A percentile compares a stretch with the other conserved stretches of the same genome.
Evolutionary conservation across 2,797 vertebrate genomes (phyloP).

Genomic region (Hoplostethus atlanticus): DNA sequence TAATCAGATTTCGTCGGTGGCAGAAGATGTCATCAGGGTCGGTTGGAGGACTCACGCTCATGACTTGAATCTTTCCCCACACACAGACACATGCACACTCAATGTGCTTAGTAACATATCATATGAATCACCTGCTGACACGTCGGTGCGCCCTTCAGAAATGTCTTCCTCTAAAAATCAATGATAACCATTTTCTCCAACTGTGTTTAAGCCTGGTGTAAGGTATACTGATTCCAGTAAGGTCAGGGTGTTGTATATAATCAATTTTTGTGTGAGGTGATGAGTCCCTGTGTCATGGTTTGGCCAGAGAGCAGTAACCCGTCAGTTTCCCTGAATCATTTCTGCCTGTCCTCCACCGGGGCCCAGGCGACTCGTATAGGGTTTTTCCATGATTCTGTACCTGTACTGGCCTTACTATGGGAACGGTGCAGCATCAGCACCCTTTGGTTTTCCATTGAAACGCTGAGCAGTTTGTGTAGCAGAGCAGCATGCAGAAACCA

Average conservation of each 20-base stretch:
- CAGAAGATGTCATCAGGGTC: constrained; percentile 30
- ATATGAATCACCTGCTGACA: constrained; percentile 14
- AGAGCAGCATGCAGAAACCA: neutral
- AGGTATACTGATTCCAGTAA: neutral
- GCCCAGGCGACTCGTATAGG: no score
- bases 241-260: neutral
- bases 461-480: neutral
- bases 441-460: neutral
- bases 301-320: neutral
- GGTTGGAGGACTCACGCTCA: constrained; percentile 13
- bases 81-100: constrained; percentile 1
- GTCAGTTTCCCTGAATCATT: neutral
- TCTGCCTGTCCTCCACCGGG: neutral
- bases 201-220: neutral
- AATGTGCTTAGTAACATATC: neutral
- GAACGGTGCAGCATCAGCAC: neutral
- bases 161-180: neutral
- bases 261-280: neutral
- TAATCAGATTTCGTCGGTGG: constrained; percentile 46
- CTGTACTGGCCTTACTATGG: neutral
- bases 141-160: constrained; percentile 17
- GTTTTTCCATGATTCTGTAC: neutral
- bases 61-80: neutral
- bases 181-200: neutral
- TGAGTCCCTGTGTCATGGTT: neutral